These are phyloP conservation scores for Paramuricea clavata DNA, from an alignment of 92 coral and sea anemone genomes.

Conservation along the genomic window DNA sequence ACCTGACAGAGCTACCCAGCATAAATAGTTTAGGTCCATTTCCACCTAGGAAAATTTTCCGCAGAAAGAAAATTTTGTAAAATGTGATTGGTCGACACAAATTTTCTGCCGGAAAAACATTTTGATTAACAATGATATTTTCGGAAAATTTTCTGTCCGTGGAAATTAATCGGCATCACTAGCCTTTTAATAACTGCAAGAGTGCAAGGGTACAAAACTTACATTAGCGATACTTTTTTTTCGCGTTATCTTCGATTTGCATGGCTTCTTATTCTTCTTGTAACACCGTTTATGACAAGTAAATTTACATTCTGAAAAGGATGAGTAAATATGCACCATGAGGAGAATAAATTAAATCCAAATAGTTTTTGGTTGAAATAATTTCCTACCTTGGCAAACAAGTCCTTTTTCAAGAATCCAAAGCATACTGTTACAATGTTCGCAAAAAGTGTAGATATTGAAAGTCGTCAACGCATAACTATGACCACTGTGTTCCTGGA, in stretches of 20 bases:
- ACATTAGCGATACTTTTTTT: conserved; percentile 79
- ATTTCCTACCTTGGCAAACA: conserved; percentile 88
- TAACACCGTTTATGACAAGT: conserved; percentile 97
- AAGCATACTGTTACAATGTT: conserved; percentile 86
- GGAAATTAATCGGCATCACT: no score
- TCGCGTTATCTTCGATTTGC: conserved; percentile 70
- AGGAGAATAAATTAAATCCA: no score
- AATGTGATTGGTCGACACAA: no score
- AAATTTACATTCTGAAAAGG: conserved; percentile 83
- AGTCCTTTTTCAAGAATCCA: conserved; percentile 98
- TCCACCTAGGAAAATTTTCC: no score
- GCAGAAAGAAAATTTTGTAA: no score
- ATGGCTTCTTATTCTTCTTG: conserved; percentile 76
- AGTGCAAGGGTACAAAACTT: conserved; percentile 7
- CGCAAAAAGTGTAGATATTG: conserved; percentile 96
- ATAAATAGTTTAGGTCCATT: no score
- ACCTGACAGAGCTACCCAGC: no score
- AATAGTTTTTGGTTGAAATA: not conserved
- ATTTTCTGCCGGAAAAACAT: no score
- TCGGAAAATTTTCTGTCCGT: no score
- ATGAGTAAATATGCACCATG: not conserved
- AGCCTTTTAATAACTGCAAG: no score
- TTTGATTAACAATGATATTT: no score
- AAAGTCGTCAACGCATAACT: conserved; percentile 87
- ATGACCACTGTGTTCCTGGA: conserved; percentile 81